Evolutionary conservation across 2,888 invertebrate genomes (phyloP), one percentile per base, ranked within the genome.

Genomic region (Hydriomena furcata): DNA sequence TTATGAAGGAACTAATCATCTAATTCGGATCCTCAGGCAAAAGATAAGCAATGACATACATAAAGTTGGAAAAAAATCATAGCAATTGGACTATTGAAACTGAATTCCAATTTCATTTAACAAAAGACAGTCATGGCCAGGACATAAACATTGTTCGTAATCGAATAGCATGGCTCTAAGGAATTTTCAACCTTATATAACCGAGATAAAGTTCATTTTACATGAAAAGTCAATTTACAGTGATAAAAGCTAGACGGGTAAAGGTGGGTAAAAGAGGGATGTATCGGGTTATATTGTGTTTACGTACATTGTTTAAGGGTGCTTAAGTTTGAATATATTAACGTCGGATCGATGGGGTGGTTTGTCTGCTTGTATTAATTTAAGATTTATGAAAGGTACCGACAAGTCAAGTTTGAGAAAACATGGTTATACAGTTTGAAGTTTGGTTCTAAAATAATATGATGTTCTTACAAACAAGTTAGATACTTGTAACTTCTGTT

Each of bases 291-390:
- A 73, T 74, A 76, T 74, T 76, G 69, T 70, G 67, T 75, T 73
- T 74, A 68, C 66, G 66, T 74, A 79, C 64, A 71, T 77, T 81
- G 71, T 76, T 73, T 79, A 78, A 77, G 83, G 75, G 82, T 74
- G 76, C 79, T 83, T 73, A 70, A 65, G 65, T 69, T 71, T 69
- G 87, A 85, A 87, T 87, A 84, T 84, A 84, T 87, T 86, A 86
- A 72, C 71, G 71, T 81, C 71, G 55, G 64, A 65, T 71, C 70
- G 71, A 65, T 71, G 57, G 61, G 58, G 59, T 59, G 57, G 59
- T 58, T 49, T 68, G 48, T 60, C 76, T 66, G 60, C 62, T 75
- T 74, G 70, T 70, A 73, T 78, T 75, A 73, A 70, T 38, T 38
- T 27, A 47, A 47, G 47, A 28, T 42, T 21, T 32, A 34, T 25